A percentile compares a stretch with the other conserved stretches of the same genome.
These are phyloP conservation scores for Eucriotettix oculatus DNA, from an alignment of 2,888 invertebrate genomes.

Conservation along the genomic window DNA sequence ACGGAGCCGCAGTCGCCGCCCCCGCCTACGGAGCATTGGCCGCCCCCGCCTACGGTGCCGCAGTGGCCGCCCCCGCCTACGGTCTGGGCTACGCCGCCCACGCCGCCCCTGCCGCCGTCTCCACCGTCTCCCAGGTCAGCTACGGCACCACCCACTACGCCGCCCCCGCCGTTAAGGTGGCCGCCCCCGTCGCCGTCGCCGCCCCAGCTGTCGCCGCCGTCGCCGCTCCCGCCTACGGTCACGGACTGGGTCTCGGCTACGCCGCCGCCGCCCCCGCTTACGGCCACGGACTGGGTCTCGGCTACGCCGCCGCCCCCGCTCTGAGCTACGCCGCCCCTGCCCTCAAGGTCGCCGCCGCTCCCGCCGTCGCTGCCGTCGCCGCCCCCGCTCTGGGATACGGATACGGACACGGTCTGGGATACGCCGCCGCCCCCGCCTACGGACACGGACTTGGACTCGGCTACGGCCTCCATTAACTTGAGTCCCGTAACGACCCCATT, in stretches of 20 bases:
- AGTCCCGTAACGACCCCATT: no score
- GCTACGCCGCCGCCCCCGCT: constrained; percentile 2
- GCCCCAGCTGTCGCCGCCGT: background rate
- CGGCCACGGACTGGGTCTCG: background rate
- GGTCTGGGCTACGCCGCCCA: background rate
- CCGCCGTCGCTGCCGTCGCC: constrained; percentile 4
- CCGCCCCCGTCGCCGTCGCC: background rate
- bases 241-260: no score
- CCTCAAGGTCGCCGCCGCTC: constrained; percentile 5
- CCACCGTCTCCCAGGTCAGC: background rate
- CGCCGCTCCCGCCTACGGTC: background rate
- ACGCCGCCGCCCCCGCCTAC: constrained; percentile 8
- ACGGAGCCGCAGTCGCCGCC: background rate
- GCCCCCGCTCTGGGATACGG: constrained; percentile 4
- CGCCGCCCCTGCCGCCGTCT: background rate
- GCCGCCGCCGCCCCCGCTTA: background rate
- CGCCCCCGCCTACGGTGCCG: background rate
- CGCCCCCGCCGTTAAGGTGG: background rate
- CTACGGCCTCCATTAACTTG: no score
- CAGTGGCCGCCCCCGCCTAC: background rate
- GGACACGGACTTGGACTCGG: background rate
- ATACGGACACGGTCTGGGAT: background rate
- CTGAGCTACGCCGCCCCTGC: constrained; percentile 5
- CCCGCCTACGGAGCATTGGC: background rate
- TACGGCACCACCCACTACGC: background rate